Base-by-base conservation (phyloP, 2,797 vertebrate species). In the Darevskia nairensis region DNA sequence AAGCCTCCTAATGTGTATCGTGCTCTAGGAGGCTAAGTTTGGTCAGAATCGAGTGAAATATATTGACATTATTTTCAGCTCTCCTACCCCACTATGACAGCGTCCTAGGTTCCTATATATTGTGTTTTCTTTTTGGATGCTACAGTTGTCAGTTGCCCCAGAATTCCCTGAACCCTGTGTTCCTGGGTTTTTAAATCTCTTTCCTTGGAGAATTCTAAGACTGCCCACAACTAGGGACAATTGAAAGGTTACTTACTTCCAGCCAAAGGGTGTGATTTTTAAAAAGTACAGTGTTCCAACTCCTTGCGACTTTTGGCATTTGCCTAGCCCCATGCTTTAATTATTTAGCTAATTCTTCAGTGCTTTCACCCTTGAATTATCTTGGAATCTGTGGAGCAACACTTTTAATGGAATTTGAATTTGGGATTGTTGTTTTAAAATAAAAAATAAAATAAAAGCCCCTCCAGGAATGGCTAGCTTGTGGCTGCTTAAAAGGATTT, bases 401-500 rank as follows among this genome's bases (percentile, higher is more conserved):
- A 86, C 6, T 41, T 19, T 41, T 61, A 44, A 15, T 74, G 8
- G 29, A 59, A 39, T 44, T 61, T 87, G 35, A 74, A 81, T 80
- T 59, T 68, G n/a, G 25, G 27, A 17, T 69, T n/a, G 68, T 29
- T 69, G 27, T 74, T 74, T 59, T 32, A 41, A n/a, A 44, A 55
- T 27, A 80, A 50, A 17, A 61, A 21, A 46, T 44, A 50, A 50
- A 50, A 50, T 13, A 50, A 50, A 50, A 69, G 69, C 15, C 46
- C 61, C 41, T 21, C 25, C 21, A 35, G 80, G 41, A 74, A 81
- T 77, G 61, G 27, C 61, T 82, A 29, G 35, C 44, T 68, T 39
- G 41, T 35, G 55, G 55, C 39, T 46, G n/a, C 80, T 80, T 80
- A 85, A 89, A 89, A 74, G 50, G 15, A 55, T 87, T 86, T 83